phyloP scores from a whole-genome alignment of 1,140 invertebrate genomes.

The Trachymyrmex cornetzi region DNA sequence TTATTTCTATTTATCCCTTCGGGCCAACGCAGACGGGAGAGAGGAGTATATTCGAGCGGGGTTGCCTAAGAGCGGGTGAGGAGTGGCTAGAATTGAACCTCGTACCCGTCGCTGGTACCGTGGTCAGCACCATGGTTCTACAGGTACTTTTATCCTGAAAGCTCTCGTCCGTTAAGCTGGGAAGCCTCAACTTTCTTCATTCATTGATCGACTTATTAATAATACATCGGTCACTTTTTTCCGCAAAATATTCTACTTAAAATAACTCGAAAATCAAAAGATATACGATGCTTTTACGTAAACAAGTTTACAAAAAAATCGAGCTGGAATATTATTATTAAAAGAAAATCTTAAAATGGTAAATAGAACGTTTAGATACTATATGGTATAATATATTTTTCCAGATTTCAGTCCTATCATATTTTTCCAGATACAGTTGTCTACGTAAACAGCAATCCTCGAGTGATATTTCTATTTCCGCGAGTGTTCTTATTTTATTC shows the following conservation, averaged over 20 bases:
- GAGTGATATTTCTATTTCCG: constrained; percentile 42
- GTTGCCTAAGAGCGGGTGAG: constrained; percentile 96
- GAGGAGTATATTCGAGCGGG: constrained; percentile 96
- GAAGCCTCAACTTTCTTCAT: constrained; percentile 58
- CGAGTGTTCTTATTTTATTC: constrained; percentile 43
- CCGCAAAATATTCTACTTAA: background rate
- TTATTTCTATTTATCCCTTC: constrained; percentile 71
- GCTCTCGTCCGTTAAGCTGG: constrained; percentile 17
- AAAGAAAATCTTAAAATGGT: background rate
- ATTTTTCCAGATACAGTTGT: constrained; percentile 8
- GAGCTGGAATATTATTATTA: background rate
- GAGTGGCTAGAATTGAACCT: constrained; percentile 98
- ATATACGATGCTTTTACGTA: background rate
- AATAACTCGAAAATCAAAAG: background rate
- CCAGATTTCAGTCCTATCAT: background rate
- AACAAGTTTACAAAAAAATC: background rate
- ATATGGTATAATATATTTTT: background rate
- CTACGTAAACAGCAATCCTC: constrained; percentile 27
- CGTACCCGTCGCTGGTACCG: constrained; percentile 93
- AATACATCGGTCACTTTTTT: background rate
- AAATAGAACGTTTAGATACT: background rate
- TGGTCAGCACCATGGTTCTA: constrained; percentile 93
- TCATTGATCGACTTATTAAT: background rate
- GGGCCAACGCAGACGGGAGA: constrained; percentile 90
- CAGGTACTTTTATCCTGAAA: constrained; percentile 89